Evolutionary conservation across 1,140 invertebrate genomes (phyloP), one percentile per base, ranked within the genome.

Genomic region (Homarus americanus): DNA sequence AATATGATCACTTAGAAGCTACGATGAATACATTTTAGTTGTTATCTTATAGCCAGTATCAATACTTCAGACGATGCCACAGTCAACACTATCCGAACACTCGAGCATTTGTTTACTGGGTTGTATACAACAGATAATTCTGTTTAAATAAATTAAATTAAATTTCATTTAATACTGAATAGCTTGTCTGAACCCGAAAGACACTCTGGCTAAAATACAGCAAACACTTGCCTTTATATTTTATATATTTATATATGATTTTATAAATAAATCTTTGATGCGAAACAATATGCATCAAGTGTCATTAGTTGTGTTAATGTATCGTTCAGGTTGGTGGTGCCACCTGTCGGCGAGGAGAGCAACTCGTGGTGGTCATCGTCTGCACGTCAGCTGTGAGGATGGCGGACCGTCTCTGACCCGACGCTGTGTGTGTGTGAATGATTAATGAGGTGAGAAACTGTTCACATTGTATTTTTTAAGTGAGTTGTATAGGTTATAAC

Each of bases 331-430:
- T 12, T 0, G 0, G 40, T n/a, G 76, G 44, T 32, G 76, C 38
- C 76, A 79, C 32, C 76, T 79, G 28, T 32, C 24, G 76, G 76
- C 76, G 36, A 44, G 15, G 32, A n/a, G 28, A 15, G 41, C 0
- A 79, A 49, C 0, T 17, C 10, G 5, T 4, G n/a, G 63, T 28
- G 75, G 75, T 24, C 12, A 28, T 79, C 76, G 76, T 79, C 76
- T 79, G 76, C 76, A 49, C 41, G 76, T 79, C 76, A 79, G 76
- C 76, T 79, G 76, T 41, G 28, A 79, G 44, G 76, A 79, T 69
- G 63, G 63, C 49, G 40, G 76, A 79, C 36, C 76, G 17, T 20
- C 40, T 41, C 28, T 79, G 44, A 49, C 76, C 44, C 32, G 76
- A 44, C 76, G 41, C 44, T 41, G 2, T 7, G 40, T 20, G 40